Conservation (phyloP, 2,113 vertebrate species). For the Corythornis cristatus region DNA sequence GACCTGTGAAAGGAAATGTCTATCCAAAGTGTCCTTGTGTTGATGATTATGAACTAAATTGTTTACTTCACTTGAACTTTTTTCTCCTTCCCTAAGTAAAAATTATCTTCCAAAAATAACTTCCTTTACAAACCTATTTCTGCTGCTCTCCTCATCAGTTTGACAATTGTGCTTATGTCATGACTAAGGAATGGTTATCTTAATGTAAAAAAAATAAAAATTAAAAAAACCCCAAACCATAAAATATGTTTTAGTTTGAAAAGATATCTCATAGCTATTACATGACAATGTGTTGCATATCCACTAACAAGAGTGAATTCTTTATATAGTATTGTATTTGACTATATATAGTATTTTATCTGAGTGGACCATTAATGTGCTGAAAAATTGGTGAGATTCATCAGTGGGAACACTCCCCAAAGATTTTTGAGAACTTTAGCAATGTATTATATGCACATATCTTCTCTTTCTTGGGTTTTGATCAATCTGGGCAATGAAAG, state of each 20-base stretch:
- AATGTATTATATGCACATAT: accelerated
- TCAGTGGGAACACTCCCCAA: background rate
- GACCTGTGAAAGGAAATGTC: conserved; percentile 35
- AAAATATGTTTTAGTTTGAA: background rate
- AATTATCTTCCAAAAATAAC: conserved; percentile 11
- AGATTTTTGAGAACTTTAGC: background rate
- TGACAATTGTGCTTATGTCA: background rate
- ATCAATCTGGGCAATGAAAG: background rate
- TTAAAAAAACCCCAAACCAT: too few species aligned
- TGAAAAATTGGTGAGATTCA: background rate
- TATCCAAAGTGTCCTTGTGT: background rate
- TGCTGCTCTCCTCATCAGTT: background rate
- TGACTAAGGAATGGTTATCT: background rate
- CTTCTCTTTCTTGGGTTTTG: background rate
- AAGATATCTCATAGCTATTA: background rate
- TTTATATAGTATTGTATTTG: background rate
- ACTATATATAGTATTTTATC: background rate
- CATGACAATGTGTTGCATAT: background rate
- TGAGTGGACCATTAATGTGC: background rate
- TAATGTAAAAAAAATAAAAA: background rate
- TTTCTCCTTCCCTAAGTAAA: conserved; percentile 33
- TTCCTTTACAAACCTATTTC: conserved; percentile 1
- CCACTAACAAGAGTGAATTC: background rate
- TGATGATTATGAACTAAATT: conserved; percentile 24
- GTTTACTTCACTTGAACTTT: conserved; percentile 24